Evolutionary conservation across 2,113 vertebrate species (phyloP).

Genomic region (Elgaria multicarinata): DNA sequence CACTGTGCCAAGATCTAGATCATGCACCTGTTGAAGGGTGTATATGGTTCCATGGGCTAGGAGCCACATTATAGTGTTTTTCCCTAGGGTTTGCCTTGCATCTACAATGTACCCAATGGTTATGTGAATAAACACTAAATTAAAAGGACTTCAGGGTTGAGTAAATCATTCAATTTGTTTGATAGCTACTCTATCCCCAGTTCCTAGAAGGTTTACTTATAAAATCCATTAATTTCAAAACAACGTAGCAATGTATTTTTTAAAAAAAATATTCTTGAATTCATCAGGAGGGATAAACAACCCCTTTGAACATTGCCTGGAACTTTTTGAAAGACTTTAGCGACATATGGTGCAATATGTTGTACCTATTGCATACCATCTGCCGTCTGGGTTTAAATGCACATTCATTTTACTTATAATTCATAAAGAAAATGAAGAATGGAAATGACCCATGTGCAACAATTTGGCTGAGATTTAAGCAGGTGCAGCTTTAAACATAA

Average conservation of each 20-base stretch:
- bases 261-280: constrained; percentile 51
- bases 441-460: constrained; percentile 66
- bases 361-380: constrained; percentile 75
- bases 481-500: constrained; percentile 71
- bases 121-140: not conserved
- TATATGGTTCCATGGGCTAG: not conserved
- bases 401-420: constrained; percentile 76
- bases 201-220: not conserved
- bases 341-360: constrained; percentile 74
- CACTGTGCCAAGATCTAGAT: not conserved
- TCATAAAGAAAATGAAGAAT: constrained; percentile 74
- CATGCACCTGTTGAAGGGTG: not conserved
- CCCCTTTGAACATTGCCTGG: constrained; percentile 53
- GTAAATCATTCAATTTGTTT: too few species aligned
- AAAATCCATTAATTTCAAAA: not conserved
- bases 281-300: constrained; percentile 50
- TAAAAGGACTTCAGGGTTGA: not conserved
- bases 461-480: constrained; percentile 70
- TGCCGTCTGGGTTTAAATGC: constrained; percentile 76
- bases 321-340: constrained; percentile 66
- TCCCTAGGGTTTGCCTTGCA: not conserved
- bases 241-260: constrained; percentile 19
- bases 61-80: not conserved
- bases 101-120: not conserved
- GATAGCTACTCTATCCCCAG: not conserved